Evolutionary conservation across 2,888 invertebrate genomes (phyloP).

Genomic region (Cyclophora albipunctata): DNA sequence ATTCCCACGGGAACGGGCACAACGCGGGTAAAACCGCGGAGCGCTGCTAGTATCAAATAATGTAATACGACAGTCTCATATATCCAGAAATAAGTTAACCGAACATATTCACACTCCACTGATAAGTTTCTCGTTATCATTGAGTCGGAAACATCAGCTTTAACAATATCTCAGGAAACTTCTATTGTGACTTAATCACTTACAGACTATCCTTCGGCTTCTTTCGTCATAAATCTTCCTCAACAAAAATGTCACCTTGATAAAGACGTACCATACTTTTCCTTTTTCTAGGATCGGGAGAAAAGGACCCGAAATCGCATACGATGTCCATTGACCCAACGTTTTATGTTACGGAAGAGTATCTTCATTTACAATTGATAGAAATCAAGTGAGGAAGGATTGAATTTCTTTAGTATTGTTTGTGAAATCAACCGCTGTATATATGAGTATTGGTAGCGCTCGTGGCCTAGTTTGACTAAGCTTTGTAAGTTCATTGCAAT

Average conservation of each 20-base stretch:
- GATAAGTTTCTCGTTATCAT: slow-evolving; percentile 1
- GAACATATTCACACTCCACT: slow-evolving; percentile 6
- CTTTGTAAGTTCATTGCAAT: no score
- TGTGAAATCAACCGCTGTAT: not conserved
- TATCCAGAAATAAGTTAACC: no score
- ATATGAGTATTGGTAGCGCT: no score
- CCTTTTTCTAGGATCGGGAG: slow-evolving; percentile 15
- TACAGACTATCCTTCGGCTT: slow-evolving; percentile 29
- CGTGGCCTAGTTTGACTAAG: no score
- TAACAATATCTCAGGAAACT: slow-evolving; percentile 15
- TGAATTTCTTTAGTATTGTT: no score
- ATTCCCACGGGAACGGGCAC: no score
- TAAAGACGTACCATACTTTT: slow-evolving; percentile 44
- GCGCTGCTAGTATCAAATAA: no score
- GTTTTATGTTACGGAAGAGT: slow-evolving; percentile 14
- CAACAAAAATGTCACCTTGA: slow-evolving; percentile 42
- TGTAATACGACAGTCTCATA: not conserved
- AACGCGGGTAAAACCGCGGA: no score
- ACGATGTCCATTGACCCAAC: slow-evolving; percentile 16
- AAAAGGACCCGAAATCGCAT: slow-evolving; percentile 17
- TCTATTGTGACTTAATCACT: slow-evolving; percentile 33
- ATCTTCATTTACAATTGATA: slow-evolving; percentile 2
- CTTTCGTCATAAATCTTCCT: slow-evolving; percentile 45
- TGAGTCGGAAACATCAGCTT: slow-evolving; percentile 17
- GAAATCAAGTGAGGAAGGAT: not conserved